These are phyloP conservation scores for Lonchura striata DNA, from an alignment of 2,113 vertebrate genomes.

Conservation along the genomic window DNA sequence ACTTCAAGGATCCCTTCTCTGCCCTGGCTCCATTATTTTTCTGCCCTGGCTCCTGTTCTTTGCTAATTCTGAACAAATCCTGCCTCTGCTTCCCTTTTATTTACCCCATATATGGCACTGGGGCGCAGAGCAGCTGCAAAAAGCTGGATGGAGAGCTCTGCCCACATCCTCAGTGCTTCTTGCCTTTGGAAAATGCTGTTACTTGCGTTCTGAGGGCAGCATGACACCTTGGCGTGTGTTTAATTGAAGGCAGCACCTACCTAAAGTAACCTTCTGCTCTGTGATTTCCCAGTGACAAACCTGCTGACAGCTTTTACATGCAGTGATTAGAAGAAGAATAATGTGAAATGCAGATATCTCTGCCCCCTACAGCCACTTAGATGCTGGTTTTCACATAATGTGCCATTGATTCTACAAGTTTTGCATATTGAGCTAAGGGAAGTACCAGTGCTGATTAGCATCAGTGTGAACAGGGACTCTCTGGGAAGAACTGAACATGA, in stretches of 20 bases:
- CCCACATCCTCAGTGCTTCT: rapidly evolving
- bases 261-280: neutral
- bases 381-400: neutral
- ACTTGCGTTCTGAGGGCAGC: neutral
- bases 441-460: neutral
- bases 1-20: neutral
- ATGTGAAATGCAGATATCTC: neutral
- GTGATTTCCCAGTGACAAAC: neutral
- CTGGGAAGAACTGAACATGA: neutral
- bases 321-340: neutral
- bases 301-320: neutral
- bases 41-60: neutral
- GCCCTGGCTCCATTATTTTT: neutral
- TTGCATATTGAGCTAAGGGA: neutral
- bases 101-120: neutral
- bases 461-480: neutral
- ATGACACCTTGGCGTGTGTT: neutral
- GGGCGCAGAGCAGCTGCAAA: neutral
- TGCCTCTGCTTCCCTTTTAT: neutral
- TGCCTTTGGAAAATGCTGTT: neutral
- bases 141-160: neutral
- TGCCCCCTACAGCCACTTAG: neutral
- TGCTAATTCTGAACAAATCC: neutral
- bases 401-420: neutral
- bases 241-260: neutral